A percentile compares a stretch with the other conserved stretches of the same genome.
Conservation (phyloP, 2,888 invertebrate species). For the Drosophila birchii region DNA sequence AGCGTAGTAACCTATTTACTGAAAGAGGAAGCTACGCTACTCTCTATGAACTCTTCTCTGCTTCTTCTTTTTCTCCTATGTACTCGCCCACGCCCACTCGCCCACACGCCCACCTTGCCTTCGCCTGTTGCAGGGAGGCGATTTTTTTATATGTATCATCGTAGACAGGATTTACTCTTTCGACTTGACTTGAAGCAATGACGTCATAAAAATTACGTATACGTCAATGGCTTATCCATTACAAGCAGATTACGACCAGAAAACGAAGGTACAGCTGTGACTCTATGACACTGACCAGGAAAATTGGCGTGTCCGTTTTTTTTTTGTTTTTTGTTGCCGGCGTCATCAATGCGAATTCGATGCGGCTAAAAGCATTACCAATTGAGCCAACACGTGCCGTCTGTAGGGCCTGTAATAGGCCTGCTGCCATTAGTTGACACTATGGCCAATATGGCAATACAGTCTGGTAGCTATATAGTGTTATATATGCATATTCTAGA, state of each 20-base stretch:
- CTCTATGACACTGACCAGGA: constrained; percentile 31
- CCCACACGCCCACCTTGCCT: constrained; percentile 11
- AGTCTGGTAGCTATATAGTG: background rate
- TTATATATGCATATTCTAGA: background rate
- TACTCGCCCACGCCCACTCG: constrained; percentile 15
- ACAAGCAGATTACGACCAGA: background rate
- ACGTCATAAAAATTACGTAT: constrained; percentile 74
- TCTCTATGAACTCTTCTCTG: background rate
- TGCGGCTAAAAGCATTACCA: constrained; percentile 19
- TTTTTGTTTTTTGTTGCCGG: background rate
- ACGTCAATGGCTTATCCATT: constrained; percentile 51
- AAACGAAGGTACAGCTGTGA: constrained; percentile 8
- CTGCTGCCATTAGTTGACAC: constrained; percentile 35
- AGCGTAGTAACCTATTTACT: constrained; percentile 79
- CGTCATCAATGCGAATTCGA: constrained; percentile 37
- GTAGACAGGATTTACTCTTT: constrained; percentile 26
- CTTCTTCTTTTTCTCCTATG: background rate
- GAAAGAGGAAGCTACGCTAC: constrained; percentile 7
- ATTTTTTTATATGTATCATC: constrained; percentile 3
- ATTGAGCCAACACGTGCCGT: constrained; percentile 42
- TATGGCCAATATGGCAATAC: background rate
- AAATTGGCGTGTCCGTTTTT: constrained; percentile 40
- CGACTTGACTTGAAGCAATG: constrained; percentile 59
- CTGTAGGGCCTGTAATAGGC: background rate
- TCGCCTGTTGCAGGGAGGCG: constrained; percentile 46